Percentiles rank a stretch among this genome's conserved stretches.
phyloP scores from a whole-genome alignment of 2,113 vertebrate genomes.

The Pelodiscus sinensis region DNA sequence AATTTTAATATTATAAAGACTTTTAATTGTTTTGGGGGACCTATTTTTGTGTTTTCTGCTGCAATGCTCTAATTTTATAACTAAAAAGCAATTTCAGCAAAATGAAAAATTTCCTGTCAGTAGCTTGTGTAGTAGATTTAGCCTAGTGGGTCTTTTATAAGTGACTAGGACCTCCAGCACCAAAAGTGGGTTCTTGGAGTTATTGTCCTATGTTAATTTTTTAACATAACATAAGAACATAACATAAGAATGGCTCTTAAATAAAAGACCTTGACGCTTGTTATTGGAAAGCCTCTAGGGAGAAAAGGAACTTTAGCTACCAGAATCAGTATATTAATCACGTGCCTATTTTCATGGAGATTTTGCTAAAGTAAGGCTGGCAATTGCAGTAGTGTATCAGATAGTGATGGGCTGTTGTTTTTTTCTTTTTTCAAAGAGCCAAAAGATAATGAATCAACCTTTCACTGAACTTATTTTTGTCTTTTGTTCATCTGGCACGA shows the following conservation, averaged over 20 bases:
- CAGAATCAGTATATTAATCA: not conserved
- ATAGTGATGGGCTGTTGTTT: not conserved
- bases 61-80: not conserved
- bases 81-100: not conserved
- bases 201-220: not conserved
- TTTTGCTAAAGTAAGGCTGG: not conserved
- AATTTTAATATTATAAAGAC: not conserved
- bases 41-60: not conserved
- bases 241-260: not conserved
- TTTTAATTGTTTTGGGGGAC: not conserved
- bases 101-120: not conserved
- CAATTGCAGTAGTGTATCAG: not conserved
- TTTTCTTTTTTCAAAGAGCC: constrained; percentile 20
- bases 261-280: not conserved
- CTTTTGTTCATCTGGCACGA: not conserved
- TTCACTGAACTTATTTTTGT: not conserved
- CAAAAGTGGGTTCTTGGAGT: not conserved
- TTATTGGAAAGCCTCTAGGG: not conserved
- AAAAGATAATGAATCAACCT: not conserved
- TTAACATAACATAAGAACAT: not conserved
- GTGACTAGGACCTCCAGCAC: not conserved
- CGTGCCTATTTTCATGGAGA: not conserved
- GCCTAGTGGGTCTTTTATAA: not conserved
- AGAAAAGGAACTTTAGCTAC: not conserved
- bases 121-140: not conserved